A percentile compares a stretch with the other conserved stretches of the same genome.
Evolutionary conservation across 2,113 vertebrate species (phyloP).

Genomic region (Labeo rohita): DNA sequence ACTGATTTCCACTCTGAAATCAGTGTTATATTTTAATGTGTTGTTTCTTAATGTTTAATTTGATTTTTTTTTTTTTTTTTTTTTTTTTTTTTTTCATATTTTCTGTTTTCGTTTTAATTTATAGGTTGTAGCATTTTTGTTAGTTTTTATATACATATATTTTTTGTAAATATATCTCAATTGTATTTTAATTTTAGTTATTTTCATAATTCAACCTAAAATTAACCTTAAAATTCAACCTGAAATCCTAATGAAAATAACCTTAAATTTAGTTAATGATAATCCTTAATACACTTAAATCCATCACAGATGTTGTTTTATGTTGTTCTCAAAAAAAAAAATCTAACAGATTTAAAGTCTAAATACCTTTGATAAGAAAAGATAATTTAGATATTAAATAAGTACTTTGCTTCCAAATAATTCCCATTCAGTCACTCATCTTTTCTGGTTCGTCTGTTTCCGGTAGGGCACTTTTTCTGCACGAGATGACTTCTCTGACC

Average conservation of each 20-base stretch:
- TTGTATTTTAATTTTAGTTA: not conserved
- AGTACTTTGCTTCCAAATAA: not conserved
- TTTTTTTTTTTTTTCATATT: too few relatives aligned
- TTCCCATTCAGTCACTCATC: not conserved
- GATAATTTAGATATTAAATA: not conserved
- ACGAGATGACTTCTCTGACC: slow-evolving; percentile 79
- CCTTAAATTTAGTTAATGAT: too few relatives aligned
- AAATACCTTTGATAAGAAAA: not conserved
- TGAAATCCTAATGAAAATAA: too few relatives aligned
- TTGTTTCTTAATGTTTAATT: too few relatives aligned
- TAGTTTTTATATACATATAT: not conserved
- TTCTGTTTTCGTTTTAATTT: not conserved
- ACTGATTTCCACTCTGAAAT: not conserved
- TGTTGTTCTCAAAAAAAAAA: not conserved
- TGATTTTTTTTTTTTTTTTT: too few relatives aligned
- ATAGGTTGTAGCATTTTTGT: not conserved
- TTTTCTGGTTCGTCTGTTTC: not conserved
- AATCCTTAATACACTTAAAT: too few relatives aligned
- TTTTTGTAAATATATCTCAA: not conserved
- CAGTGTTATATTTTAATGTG: too few relatives aligned
- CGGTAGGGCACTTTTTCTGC: slow-evolving; percentile 75
- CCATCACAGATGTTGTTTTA: not conserved
- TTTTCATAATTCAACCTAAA: not conserved
- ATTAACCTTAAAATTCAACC: too few relatives aligned
- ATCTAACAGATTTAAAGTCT: not conserved